Evolutionary conservation across 2,113 vertebrate species (phyloP), one percentile per base, ranked within the genome.

Genomic region (Chamaetylas fuelleborni): DNA sequence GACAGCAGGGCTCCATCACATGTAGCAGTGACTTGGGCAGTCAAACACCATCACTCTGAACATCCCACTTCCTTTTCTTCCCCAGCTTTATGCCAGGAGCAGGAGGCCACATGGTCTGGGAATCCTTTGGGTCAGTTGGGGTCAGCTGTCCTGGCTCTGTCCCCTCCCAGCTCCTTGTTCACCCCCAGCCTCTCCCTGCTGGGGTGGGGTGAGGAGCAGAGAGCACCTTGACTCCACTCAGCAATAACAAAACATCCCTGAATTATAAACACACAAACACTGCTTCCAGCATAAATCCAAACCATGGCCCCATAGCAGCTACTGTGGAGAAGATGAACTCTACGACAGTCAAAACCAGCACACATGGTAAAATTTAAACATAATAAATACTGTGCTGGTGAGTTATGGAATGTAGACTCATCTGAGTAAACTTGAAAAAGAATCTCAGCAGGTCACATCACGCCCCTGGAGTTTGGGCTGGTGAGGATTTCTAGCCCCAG

Each of bases 11-110:
- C 25, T 69, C 40, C 9, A 7, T 16, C 20, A 15, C 40, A 31
- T 0, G 0, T 11, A 12, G 8, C 7, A 9, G n/a, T 61, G 79
- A 42, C 40, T 31, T 47, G 25, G 47, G 62, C 58, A 61, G 24
- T 14, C 40, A 48, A 82, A 54, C 31, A 54, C 9, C 62, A 54
- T 33, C 40, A 28, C n/a, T 42, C 11, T 69, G 20, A 45, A 26
- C 22, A 74, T 26, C 20, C 54, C 40, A 26, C 16, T 69, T 60
- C 24, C 45, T n/a, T 10, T 38, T 19, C 43, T 53, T 47, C 28
- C 47, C 24, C 29, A 25, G 13, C 7, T 69, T 34, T 34, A 4
- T 19, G 24, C 29, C 53, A 76, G 38, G 25, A 60, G 14, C 13
- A 8, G 2, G 14, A 26, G 34, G 14, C 19, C n/a, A 15, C 31